phyloP scores from a whole-genome alignment of 1,140 invertebrate species.

The Megalonaias nervosa region DNA sequence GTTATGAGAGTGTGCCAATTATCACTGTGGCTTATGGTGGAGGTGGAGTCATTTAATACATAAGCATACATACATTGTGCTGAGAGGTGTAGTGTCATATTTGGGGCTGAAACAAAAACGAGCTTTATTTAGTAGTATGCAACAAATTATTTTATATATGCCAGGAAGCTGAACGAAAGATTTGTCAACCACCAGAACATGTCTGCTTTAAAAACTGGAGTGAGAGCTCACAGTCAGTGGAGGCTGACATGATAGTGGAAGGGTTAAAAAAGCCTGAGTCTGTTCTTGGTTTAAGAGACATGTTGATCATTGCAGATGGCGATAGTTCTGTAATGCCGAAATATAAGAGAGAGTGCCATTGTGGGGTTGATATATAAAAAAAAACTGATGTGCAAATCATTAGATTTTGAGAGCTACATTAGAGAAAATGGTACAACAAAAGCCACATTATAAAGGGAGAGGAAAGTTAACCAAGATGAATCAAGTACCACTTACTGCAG shows the following conservation, averaged over 20 bases:
- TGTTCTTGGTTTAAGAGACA: constrained; percentile 67
- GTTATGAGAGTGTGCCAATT: constrained; percentile 18
- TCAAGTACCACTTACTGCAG: not conserved
- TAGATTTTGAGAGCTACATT: constrained; percentile 62
- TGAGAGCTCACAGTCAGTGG: constrained; percentile 68
- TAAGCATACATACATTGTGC: constrained; percentile 29
- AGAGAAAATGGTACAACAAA: constrained; percentile 37
- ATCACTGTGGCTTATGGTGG: constrained; percentile 25
- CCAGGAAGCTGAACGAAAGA: constrained; percentile 3
- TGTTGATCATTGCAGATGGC: constrained; percentile 67
- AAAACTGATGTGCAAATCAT: constrained; percentile 66
- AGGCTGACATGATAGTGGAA: constrained; percentile 67
- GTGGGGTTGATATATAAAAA: constrained; percentile 57
- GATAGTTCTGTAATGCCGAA: constrained; percentile 66
- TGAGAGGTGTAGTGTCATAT: constrained; percentile 50
- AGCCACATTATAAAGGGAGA: constrained; percentile 14
- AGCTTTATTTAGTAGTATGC: constrained; percentile 61
- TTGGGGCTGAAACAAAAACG: constrained; percentile 63
- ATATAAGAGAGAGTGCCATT: constrained; percentile 61
- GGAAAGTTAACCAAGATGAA: constrained; percentile 11
- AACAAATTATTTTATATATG: constrained; percentile 69
- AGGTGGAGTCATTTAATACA: constrained; percentile 22
- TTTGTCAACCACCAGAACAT: constrained; percentile 4
- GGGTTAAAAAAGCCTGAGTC: constrained; percentile 66
- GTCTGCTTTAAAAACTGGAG: constrained; percentile 52